Evolutionary conservation across 2,888 invertebrate genomes (phyloP), one percentile per base, ranked within the genome.

Genomic region (Fragum whitleyi): DNA sequence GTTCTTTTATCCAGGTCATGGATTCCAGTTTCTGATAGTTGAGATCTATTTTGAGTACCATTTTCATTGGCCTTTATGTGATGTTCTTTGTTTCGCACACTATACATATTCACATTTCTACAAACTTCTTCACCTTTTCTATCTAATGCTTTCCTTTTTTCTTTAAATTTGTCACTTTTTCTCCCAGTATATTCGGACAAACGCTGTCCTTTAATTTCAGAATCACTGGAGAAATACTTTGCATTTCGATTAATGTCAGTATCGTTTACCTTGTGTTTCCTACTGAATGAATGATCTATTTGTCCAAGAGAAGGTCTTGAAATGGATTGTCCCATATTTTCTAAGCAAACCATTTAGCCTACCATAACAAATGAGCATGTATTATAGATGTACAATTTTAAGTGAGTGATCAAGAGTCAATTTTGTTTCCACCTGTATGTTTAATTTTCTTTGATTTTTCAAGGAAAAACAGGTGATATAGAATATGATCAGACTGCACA

Each of bases 101-200:
- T 55, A 57, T 70, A 70, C 55, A 70, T 57, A 21, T 70, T 70
- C 36, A 70, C 70, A 57, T 70, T 70, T 9, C 55, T 3, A 36
- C 70, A 70, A 14, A 70, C 19, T 23, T 70, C 70, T 11, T 26
- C 61, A 32, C n/a, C 19, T 23, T 42, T 55, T 36, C 36, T 70
- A 14, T 57, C 70, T 36, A 23, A 9, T 1, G 7, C 36, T 57
- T 70, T 70, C 26, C 36, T 29, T 36, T 23, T 55, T 9, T 70
- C 57, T 36, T 57, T 70, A n/a, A 32, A 3, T 57, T 57, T 70
- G 21, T 70, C 70, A 29, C n/a, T 70, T 29, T 55, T 70, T 36
- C 55, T 29, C 11, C 55, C 70, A 2, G 21, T 26, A 65, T 65
- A 65, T 42, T 65, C 65, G 14, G 65, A 65, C 42, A 65, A 23